phyloP scores from a whole-genome alignment of 2,113 vertebrate genomes.

The Maccullochella peelii region DNA sequence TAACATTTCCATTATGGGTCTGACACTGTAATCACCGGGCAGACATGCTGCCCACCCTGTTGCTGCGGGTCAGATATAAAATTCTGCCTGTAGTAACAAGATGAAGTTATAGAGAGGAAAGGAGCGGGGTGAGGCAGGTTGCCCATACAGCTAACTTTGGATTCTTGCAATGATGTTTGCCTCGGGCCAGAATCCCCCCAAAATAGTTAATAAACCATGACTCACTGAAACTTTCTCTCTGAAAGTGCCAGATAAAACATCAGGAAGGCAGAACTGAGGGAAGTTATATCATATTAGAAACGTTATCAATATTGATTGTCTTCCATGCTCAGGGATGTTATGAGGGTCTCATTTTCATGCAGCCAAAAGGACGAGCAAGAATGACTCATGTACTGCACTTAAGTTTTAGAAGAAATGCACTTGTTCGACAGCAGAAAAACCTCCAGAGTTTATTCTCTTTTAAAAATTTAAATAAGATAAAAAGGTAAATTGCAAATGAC shows the following conservation, averaged over 20 bases:
- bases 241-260: slow-evolving; percentile 44
- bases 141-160: slow-evolving; percentile 50
- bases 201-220: slow-evolving; percentile 66
- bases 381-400: background rate
- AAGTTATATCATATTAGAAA: slow-evolving; percentile 53
- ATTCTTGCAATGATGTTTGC: slow-evolving; percentile 56
- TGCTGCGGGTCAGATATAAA: slow-evolving; percentile 45
- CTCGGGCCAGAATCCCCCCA: slow-evolving; percentile 48
- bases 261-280: slow-evolving; percentile 44
- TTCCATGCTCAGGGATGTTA: slow-evolving; percentile 34
- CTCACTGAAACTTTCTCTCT: slow-evolving; percentile 54
- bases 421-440: background rate
- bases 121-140: slow-evolving; percentile 17
- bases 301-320: slow-evolving; percentile 61
- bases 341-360: slow-evolving; percentile 47
- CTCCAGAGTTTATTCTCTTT: background rate
- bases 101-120: slow-evolving; percentile 42
- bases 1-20: slow-evolving; percentile 37
- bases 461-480: background rate
- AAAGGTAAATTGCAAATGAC: background rate
- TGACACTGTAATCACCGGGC: slow-evolving; percentile 15
- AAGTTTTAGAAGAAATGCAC: background rate
- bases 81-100: slow-evolving; percentile 29
- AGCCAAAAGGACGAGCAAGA: slow-evolving; percentile 22
- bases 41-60: slow-evolving; percentile 19